phyloP scores from a whole-genome alignment of 2,888 invertebrate species.

The Ceramica pisi region DNA sequence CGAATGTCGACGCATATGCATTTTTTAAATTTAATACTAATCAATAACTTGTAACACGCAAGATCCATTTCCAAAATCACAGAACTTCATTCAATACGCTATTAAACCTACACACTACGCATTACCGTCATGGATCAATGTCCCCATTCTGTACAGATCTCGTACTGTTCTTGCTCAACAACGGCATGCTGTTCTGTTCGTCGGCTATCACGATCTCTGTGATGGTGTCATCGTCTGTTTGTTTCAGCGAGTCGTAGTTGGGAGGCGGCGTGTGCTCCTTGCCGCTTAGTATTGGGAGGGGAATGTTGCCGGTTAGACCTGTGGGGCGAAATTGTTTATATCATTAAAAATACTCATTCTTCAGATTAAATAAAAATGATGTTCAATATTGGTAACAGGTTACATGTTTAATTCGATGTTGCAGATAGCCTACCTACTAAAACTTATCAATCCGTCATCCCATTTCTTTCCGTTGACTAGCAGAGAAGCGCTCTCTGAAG shows the following conservation, averaged over 20 bases:
- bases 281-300: constrained; percentile 75
- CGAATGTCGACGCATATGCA: no score
- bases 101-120: constrained; percentile 34
- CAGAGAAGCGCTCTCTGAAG: no score
- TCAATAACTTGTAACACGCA: no score
- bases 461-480: no score
- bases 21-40: no score
- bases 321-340: constrained; percentile 60
- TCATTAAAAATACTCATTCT: not conserved
- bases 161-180: constrained; percentile 66
- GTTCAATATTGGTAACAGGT: not conserved
- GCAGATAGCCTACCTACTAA: no score
- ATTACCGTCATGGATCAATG: constrained; percentile 76
- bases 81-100: constrained; percentile 10
- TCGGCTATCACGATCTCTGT: constrained; percentile 82
- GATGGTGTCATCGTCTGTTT: constrained; percentile 74
- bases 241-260: constrained; percentile 78
- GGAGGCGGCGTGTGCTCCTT: constrained; percentile 81
- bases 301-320: constrained; percentile 84
- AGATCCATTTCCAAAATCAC: constrained; percentile 25
- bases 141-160: constrained; percentile 65
- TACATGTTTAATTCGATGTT: not conserved
- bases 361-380: no score
- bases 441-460: no score
- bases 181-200: constrained; percentile 73